Conservation (phyloP, 2,888 invertebrate species). For the Thera obeliscata region DNA sequence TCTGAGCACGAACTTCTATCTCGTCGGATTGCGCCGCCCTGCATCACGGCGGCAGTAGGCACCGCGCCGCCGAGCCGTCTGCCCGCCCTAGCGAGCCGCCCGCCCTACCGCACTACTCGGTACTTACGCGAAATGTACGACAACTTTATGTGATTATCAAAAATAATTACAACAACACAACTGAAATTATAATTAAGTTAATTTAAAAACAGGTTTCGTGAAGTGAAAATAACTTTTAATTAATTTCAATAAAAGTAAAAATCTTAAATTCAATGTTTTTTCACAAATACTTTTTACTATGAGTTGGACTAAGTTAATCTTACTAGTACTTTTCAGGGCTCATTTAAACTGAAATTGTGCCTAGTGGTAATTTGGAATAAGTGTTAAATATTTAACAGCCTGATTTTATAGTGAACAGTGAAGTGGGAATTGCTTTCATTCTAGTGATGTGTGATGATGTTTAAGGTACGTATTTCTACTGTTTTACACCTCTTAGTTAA, state of each 20-base stretch:
- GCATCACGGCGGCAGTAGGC: conserved; percentile 49
- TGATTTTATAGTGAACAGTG: conserved; percentile 2
- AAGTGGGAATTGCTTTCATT: neutral
- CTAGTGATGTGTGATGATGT: neutral
- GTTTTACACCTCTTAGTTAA: no score
- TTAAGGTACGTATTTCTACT: conserved; percentile 4
- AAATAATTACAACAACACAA: no score
- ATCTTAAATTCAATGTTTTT: neutral
- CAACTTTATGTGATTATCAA: neutral
- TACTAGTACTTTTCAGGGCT: neutral
- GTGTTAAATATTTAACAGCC: neutral
- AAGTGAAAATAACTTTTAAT: no score
- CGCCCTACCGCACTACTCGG: conserved; percentile 15
- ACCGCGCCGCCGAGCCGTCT: conserved; percentile 44
- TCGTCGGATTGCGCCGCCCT: conserved; percentile 27
- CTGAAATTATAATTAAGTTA: no score
- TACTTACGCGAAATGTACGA: neutral
- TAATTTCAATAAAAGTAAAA: neutral
- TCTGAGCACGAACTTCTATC: no score
- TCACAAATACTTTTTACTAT: no score
- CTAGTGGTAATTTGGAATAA: neutral
- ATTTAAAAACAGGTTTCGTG: no score
- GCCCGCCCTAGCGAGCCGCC: conserved; percentile 46
- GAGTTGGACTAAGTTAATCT: no score
- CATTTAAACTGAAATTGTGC: neutral